Conservation (phyloP, 2,888 invertebrate species). For the Trachelus tabidus region DNA sequence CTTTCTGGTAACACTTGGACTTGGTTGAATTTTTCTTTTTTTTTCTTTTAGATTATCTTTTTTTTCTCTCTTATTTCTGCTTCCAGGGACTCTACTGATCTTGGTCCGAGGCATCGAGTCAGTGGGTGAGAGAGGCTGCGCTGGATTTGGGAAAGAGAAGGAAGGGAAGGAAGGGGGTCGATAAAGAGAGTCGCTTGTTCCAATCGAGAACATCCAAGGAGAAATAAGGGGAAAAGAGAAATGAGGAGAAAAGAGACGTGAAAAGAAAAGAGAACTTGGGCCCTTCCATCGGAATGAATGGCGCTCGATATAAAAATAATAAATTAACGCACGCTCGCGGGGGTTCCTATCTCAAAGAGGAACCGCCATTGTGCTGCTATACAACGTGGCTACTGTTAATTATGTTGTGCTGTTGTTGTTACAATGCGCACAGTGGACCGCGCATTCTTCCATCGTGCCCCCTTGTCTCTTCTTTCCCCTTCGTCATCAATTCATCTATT, state of each 20-base stretch:
- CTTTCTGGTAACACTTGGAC: too few species aligned
- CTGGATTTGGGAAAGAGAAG: conserved; percentile 6
- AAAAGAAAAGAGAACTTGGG: not conserved
- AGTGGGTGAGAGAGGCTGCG: too few species aligned
- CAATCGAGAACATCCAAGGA: too few species aligned
- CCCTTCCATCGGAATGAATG: not conserved
- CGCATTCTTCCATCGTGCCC: not conserved
- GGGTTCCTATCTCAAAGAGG: conserved; percentile 36
- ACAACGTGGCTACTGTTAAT: conserved; percentile 45
- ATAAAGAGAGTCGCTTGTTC: too few species aligned
- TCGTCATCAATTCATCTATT: conserved; percentile 28
- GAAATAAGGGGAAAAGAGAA: not conserved
- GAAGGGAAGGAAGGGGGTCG: too few species aligned
- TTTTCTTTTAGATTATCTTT: too few species aligned
- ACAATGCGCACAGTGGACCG: not conserved
- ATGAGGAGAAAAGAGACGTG: not conserved
- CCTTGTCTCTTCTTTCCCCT: not conserved
- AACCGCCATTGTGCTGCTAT: conserved; percentile 39
- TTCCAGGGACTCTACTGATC: too few species aligned
- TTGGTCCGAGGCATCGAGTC: too few species aligned
- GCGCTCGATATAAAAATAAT: conserved; percentile 38
- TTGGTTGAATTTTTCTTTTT: too few species aligned
- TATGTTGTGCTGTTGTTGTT: conserved; percentile 27
- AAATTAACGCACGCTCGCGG: conserved; percentile 35
- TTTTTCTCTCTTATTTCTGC: too few species aligned